Base-by-base conservation (phyloP, 1,140 invertebrate species). In the Plodia interpunctella region DNA sequence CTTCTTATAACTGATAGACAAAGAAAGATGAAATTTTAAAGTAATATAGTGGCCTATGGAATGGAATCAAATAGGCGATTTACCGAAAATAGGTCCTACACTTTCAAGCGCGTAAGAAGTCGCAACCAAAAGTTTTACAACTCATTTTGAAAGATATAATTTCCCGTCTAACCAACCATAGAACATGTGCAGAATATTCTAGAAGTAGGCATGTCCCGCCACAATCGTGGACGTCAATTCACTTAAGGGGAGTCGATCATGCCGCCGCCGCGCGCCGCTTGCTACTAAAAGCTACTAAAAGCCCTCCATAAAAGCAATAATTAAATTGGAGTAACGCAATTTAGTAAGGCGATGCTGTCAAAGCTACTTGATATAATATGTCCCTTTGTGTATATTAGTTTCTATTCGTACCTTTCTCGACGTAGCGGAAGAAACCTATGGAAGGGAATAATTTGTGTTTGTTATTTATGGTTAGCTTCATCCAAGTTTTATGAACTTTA, bases 231-330 rank as follows among this genome's bases (percentile, higher is more conserved):
- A 80, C 70, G 81, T 81, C 83, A 85, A 88, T 88, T 87, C 85
- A 87, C 83, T 88, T 86, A 85, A 72, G 79, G 74, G 67, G 72
- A 83, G 76, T 81, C 83, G 85, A 88, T 87, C 76, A 82, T 65
- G 66, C 66, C 78, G 75, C 68, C n/a, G n/a, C n/a, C n/a, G n/a
- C n/a, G n/a, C n/a, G n/a, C n/a, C 84, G 78, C 81, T 87, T 84
- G 71, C 78, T 87, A 78, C 84, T 90, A 90, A 90, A 90, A 90
- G 89, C 87, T 87, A 80, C 89, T 90, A 89, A 90, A 90, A 90
- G 87, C 89, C 77, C 80, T 90, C 84, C 83, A 86, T 89, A 88
- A 90, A 90, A 90, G 89, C 89, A 89, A 90, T 90, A 90, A 90
- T 90, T 88, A 86, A 83, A 90, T 90, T 90, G 75, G 68, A 72